Evolutionary conservation across 2,888 invertebrate species (phyloP).

Genomic region (Archips xylosteana): DNA sequence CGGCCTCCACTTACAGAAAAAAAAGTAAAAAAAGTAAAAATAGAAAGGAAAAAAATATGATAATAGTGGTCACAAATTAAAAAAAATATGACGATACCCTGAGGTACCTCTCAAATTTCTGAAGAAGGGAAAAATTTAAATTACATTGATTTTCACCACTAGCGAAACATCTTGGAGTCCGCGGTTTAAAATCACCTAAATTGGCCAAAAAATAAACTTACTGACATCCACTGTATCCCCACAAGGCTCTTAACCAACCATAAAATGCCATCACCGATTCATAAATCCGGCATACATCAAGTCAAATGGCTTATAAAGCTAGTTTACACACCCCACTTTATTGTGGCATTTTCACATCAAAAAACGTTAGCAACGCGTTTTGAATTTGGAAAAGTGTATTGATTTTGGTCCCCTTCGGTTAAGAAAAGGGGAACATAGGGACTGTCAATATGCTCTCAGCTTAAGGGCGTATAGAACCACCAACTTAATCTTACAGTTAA

Average conservation of each 20-base stretch:
- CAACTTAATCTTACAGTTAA: neutral
- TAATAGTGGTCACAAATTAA: too few relatives aligned
- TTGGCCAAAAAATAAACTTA: neutral
- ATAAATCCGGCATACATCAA: slow-evolving; percentile 23
- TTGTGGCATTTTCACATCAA: slow-evolving; percentile 54
- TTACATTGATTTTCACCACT: too few relatives aligned
- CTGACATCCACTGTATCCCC: neutral
- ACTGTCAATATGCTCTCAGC: slow-evolving; percentile 58
- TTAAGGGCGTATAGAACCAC: slow-evolving; percentile 46
- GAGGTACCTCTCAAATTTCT: too few relatives aligned
- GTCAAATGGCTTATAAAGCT: slow-evolving; percentile 28
- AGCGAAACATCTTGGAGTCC: too few relatives aligned
- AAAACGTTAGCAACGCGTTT: slow-evolving; percentile 70
- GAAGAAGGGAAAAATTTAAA: too few relatives aligned
- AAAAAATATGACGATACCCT: too few relatives aligned
- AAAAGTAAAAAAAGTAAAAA: too few relatives aligned
- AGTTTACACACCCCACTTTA: slow-evolving; percentile 31
- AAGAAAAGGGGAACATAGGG: slow-evolving; percentile 56
- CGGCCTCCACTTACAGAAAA: too few relatives aligned
- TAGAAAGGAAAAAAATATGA: too few relatives aligned
- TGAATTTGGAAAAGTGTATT: slow-evolving; percentile 78
- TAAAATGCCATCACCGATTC: slow-evolving; percentile 22
- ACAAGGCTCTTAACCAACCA: neutral
- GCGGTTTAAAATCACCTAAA: too few relatives aligned
- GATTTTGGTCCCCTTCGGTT: slow-evolving; percentile 62